Conservation (phyloP, 2,113 vertebrate genomes). For the western clawed frog (Xenopus tropicalis) region UCB_Xtro_10.0 CM004444.2:150497001-150497500, state of each 20-base stretch:
- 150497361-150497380: no score
- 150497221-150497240: not conserved
- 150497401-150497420: no score
- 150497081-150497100: slow-evolving; percentile 33
- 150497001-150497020: not conserved
- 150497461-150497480: no score
- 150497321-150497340: no score
- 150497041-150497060: slow-evolving; percentile 12
- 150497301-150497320: no score
- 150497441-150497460: no score
- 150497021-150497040: not conserved
- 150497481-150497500: no score
- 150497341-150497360: no score
- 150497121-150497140: slow-evolving; percentile 23
- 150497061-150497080: slow-evolving; percentile 35
- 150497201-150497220: slow-evolving; percentile 16
- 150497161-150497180: slow-evolving; percentile 39
- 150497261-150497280: not conserved
- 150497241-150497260: not conserved
- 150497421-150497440: no score
- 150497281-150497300: no score
- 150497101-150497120: slow-evolving; percentile 30
- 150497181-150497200: slow-evolving; percentile 20
- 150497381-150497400: no score
- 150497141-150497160: slow-evolving; percentile 25